Conservation (phyloP, 1,140 invertebrate genomes). For the Heliconius eleuchia region DNA sequence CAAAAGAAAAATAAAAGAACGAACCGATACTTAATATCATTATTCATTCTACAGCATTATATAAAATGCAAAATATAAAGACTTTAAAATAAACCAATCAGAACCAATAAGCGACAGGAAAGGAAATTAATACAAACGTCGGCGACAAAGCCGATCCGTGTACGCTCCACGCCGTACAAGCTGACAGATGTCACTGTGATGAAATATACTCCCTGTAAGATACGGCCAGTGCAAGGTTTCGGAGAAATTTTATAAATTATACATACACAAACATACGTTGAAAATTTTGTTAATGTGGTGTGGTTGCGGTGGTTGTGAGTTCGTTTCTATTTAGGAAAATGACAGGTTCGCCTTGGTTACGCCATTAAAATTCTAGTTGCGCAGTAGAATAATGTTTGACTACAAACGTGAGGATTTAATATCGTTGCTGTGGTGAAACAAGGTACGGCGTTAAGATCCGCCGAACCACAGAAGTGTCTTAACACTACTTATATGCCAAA, state of each 20-base stretch:
- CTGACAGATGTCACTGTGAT: slow-evolving; percentile 64
- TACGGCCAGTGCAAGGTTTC: slow-evolving; percentile 34
- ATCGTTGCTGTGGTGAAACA: no score
- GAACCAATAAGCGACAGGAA: slow-evolving; percentile 54
- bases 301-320: not conserved
- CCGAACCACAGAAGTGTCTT: not conserved
- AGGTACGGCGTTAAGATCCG: not conserved
- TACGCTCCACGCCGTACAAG: slow-evolving; percentile 55
- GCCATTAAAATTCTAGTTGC: no score
- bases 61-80: slow-evolving; percentile 23
- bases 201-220: slow-evolving; percentile 50
- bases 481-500: not conserved
- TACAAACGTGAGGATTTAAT: no score
- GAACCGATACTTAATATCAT: not conserved
- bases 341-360: no score
- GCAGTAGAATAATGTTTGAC: no score
- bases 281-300: not conserved
- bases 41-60: slow-evolving; percentile 1
- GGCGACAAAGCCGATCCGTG: slow-evolving; percentile 62
- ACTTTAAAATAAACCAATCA: slow-evolving; percentile 25
- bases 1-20: not conserved
- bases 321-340: not conserved
- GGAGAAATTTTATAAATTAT: slow-evolving; percentile 49
- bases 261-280: slow-evolving; percentile 10
- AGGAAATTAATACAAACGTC: slow-evolving; percentile 62